Evolutionary conservation across 2,888 invertebrate genomes (phyloP), one percentile per base, ranked within the genome.

Genomic region (Agrochola macilenta): DNA sequence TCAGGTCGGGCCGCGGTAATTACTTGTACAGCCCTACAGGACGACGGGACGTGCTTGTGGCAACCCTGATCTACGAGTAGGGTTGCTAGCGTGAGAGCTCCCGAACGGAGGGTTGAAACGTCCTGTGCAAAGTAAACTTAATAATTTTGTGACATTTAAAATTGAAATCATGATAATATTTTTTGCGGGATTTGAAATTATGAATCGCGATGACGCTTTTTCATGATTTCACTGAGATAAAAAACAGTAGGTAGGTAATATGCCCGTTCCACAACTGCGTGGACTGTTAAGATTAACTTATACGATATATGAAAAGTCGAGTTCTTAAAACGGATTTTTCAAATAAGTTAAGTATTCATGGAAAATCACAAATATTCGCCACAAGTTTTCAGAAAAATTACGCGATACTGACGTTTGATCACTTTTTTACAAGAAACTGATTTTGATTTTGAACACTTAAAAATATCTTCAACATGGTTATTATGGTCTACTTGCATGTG

Each of bases 1-100:
- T 88, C 89, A 87, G 85, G 52, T 76, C 65, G 77, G 70, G 84
- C 78, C 79, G 69, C 72, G 60, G 85, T 87, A 88, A 88, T 88
- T 87, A 89, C 83, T 77, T 83, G 79, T 78, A 84, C 78, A 83
- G 83, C 86, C 83, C 87, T 90, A 88, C 84, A 87, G 86, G 81
- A 85, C 74, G 81, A 52, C 71, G 83, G 78, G 52, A 79, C 85
- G 87, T 85, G 89, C 84, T 87, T 84, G 84, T 74, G 83, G 83
- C 78, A 85, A 69, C 80, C 81, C 79, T 89, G 83, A 82, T 81
- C 73, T 82, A 82, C 68, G 78, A 87, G 74, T 81, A 81, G 84
- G 82, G 79, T 78, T 77, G 70, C 65, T n/a, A 76, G 23, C 61
- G 46, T 64, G 43, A 75, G 69, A 73, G 69, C 49, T 39, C 63